phyloP scores from a whole-genome alignment of 53 echinoderm and acorn worm genomes.

The Echinometra lucunter region DNA sequence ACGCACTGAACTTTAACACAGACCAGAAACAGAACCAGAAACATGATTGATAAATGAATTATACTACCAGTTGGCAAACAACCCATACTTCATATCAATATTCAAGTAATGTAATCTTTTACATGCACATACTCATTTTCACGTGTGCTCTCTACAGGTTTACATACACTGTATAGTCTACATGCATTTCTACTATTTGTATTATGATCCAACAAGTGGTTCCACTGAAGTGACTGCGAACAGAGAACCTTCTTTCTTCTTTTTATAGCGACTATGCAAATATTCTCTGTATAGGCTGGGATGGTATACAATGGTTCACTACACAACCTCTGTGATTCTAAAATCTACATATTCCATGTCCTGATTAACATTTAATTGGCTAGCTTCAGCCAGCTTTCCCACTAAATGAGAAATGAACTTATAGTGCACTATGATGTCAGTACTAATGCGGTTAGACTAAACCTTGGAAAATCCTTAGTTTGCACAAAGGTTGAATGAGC shows the following conservation, averaged over 20 bases:
- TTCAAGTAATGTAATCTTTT: not conserved
- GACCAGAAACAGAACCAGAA: no score
- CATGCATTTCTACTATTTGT: not conserved
- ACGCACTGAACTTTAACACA: no score
- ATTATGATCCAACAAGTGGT: constrained; percentile 11
- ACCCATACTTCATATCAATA: not conserved
- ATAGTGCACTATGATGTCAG: not conserved
- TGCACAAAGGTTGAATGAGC: not conserved
- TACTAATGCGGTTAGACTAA: not conserved
- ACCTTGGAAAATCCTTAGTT: not conserved
- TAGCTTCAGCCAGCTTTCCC: not conserved
- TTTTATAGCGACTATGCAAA: not conserved
- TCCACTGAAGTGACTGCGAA: not conserved
- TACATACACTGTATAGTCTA: not conserved
- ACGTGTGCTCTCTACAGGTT: not conserved
- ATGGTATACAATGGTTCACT: not conserved
- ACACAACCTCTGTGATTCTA: not conserved
- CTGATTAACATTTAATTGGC: constrained; percentile 30
- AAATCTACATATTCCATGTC: not conserved
- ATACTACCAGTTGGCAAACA: not conserved
- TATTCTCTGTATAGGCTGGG: not conserved
- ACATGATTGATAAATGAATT: no score
- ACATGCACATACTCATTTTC: not conserved
- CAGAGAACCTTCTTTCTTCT: not conserved
- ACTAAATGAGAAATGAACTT: constrained; percentile 8